phyloP scores from a whole-genome alignment of 2,888 invertebrate genomes.

The Himalopsyche anomala region DNA sequence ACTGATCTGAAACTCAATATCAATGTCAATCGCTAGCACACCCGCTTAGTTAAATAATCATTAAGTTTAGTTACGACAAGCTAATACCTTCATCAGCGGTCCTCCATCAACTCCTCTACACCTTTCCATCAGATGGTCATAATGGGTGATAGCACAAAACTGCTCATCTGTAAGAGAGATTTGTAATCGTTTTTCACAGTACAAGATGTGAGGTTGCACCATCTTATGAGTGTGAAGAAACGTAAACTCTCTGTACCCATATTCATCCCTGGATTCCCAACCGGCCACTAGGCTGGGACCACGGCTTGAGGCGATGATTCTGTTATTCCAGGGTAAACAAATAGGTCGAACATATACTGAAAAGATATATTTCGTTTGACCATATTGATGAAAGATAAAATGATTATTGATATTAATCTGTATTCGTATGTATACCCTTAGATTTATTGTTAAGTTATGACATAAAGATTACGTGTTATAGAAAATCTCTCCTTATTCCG shows the following conservation, averaged over 20 bases:
- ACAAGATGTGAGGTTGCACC: background rate
- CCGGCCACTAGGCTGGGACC: slow-evolving; percentile 75
- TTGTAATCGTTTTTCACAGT: background rate
- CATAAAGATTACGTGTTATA: no score
- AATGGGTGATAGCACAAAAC: slow-evolving; percentile 77
- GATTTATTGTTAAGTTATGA: no score
- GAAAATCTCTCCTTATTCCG: no score
- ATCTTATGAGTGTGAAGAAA: background rate
- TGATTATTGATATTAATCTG: no score
- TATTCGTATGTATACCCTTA: no score
- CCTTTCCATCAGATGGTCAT: slow-evolving; percentile 74
- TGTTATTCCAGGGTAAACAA: background rate
- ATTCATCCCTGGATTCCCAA: slow-evolving; percentile 70
- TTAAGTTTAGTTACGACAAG: background rate
- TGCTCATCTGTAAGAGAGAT: slow-evolving; percentile 69
- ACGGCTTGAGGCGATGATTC: background rate
- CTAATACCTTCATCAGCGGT: slow-evolving; percentile 74
- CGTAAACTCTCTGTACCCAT: background rate
- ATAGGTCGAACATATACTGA: slow-evolving; percentile 19
- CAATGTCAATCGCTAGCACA: no score
- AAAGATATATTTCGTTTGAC: background rate
- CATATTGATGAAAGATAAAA: no score
- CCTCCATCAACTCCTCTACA: slow-evolving; percentile 81
- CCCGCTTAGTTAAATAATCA: no score
- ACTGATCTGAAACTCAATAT: no score